These are phyloP conservation scores for Troglohyphantes excavatus DNA, from an alignment of 2,888 invertebrate genomes.

Conservation along the genomic window DNA sequence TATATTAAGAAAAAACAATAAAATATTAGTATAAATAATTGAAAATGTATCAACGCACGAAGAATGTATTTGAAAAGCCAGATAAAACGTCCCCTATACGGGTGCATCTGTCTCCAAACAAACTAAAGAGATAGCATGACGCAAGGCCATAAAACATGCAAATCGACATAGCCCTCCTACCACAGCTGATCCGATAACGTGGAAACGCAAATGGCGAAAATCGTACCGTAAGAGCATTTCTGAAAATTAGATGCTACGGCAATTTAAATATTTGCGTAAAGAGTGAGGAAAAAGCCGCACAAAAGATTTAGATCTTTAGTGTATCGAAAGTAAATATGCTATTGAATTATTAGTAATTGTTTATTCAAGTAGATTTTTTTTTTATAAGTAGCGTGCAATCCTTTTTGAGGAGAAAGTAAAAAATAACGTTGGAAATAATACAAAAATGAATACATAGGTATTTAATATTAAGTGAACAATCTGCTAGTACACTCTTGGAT, in stretches of 20 bases:
- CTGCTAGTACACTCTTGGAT: too few species aligned
- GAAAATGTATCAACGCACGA: too few species aligned
- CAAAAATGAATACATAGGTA: too few species aligned
- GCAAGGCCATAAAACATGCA: slow-evolving; percentile 23
- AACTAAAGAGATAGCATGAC: slow-evolving; percentile 25
- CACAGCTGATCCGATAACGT: slow-evolving; percentile 58
- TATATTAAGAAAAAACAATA: not conserved
- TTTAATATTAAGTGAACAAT: too few species aligned
- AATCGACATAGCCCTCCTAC: slow-evolving; percentile 13
- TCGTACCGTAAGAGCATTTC: not conserved
- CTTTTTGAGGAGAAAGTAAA: too few species aligned
- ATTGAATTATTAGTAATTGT: not conserved
- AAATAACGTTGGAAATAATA: too few species aligned
- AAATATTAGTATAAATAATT: not conserved
- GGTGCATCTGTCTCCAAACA: slow-evolving; percentile 7
- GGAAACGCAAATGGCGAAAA: slow-evolving; percentile 13
- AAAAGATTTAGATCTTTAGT: not conserved
- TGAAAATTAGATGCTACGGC: not conserved
- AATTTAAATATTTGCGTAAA: slow-evolving; percentile 31
- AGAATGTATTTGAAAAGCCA: too few species aligned
- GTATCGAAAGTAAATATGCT: not conserved
- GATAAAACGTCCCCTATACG: not conserved
- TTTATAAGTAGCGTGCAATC: too few species aligned
- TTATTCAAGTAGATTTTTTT: too few species aligned
- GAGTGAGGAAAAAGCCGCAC: not conserved